Percentiles rank a stretch among this genome's conserved stretches.
These are phyloP conservation scores for Elegia similella DNA, from an alignment of 2,888 invertebrate genomes.

Conservation along the genomic window DNA sequence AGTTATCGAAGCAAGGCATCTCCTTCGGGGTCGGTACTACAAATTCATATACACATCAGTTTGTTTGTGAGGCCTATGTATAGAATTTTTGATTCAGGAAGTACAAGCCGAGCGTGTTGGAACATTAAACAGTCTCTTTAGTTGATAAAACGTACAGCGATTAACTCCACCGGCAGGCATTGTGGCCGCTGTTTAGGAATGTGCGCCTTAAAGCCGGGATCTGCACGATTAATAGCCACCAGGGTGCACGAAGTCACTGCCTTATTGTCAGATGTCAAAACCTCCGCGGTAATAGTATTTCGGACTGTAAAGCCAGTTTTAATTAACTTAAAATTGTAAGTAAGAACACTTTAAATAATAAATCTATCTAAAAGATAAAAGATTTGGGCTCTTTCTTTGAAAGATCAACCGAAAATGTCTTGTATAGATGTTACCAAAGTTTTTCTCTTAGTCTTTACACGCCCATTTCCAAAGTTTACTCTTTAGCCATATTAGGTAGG, in stretches of 20 bases:
- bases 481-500: not conserved
- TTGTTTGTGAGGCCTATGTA: not conserved
- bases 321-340: slow-evolving; percentile 4
- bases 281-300: slow-evolving; percentile 15
- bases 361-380: not conserved
- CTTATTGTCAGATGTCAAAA: slow-evolving; percentile 25
- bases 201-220: slow-evolving; percentile 37
- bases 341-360: not conserved
- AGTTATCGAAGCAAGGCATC: not conserved
- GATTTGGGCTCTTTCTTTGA: not conserved
- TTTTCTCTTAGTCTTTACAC: slow-evolving; percentile 10
- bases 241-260: slow-evolving; percentile 22
- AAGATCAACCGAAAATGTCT: not conserved
- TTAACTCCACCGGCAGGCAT: slow-evolving; percentile 53
- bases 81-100: slow-evolving; percentile 48
- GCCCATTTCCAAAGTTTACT: slow-evolving; percentile 5
- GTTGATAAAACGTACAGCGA: slow-evolving; percentile 62
- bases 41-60: not conserved
- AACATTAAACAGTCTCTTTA: slow-evolving; percentile 75
- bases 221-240: slow-evolving; percentile 37
- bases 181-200: slow-evolving; percentile 51
- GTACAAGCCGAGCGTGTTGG: slow-evolving; percentile 62
- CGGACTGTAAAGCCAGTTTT: slow-evolving; percentile 16
- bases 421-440: not conserved
- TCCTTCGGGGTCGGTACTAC: not conserved